These are phyloP conservation scores for Chlorops oryzae DNA, from an alignment of 1,140 invertebrate species.

Conservation along the genomic window DNA sequence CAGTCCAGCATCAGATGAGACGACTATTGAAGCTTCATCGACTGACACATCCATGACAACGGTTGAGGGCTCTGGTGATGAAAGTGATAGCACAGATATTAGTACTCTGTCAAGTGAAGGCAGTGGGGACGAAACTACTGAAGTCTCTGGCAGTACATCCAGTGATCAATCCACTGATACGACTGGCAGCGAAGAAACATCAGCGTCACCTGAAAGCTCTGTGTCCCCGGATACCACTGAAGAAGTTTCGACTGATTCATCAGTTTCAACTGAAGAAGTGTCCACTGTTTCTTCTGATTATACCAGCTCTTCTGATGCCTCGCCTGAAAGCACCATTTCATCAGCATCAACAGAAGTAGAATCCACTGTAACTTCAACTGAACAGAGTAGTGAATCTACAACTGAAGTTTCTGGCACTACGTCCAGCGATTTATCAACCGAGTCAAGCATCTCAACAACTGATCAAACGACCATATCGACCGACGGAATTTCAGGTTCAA, in stretches of 20 bases:
- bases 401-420: constrained; percentile 16
- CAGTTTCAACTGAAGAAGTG: constrained; percentile 20
- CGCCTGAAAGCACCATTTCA: constrained; percentile 20
- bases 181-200: background rate
- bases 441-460: constrained; percentile 18
- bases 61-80: constrained; percentile 36
- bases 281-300: background rate
- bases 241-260: constrained; percentile 17
- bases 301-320: constrained; percentile 16
- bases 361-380: constrained; percentile 20
- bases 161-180: constrained; percentile 18
- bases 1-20: constrained; percentile 31
- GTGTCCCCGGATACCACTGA: constrained; percentile 12
- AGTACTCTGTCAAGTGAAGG: constrained; percentile 31
- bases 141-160: constrained; percentile 12
- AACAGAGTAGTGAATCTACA: constrained; percentile 16
- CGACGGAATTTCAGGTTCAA: constrained; percentile 18
- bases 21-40: constrained; percentile 22
- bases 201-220: constrained; percentile 4
- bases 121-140: constrained; percentile 32
- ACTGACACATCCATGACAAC: constrained; percentile 25
- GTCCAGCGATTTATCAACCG: constrained; percentile 18
- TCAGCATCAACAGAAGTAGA: constrained; percentile 21
- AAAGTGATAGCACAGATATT: constrained; percentile 20
- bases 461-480: constrained; percentile 21